A percentile compares a stretch with the other conserved stretches of the same genome.
Evolutionary conservation across 2,888 invertebrate species (phyloP).

Genomic region (Tenodera sinensis): DNA sequence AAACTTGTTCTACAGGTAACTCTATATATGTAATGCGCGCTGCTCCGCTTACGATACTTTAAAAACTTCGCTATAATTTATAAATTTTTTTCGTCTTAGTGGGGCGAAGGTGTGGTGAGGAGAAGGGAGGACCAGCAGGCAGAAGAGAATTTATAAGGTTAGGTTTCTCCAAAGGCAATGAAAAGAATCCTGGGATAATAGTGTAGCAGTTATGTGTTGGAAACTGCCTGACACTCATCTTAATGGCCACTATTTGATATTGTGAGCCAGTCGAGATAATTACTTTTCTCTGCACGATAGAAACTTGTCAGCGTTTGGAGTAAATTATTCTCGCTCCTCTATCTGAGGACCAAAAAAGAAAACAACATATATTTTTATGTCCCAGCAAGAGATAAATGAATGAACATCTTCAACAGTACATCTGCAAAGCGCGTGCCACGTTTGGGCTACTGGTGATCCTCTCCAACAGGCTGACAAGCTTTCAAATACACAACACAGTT

Average conservation of each 20-base stretch:
- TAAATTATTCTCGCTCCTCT: not conserved
- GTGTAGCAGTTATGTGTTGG: not conserved
- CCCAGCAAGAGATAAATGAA: not conserved
- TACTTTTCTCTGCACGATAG: not conserved
- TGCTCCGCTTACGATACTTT: not conserved
- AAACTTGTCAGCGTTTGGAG: not conserved
- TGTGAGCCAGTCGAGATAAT: not conserved
- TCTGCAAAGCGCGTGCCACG: not conserved
- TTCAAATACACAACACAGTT: too few species aligned
- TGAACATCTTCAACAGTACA: not conserved
- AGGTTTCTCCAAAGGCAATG: not conserved
- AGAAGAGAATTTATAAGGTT: not conserved
- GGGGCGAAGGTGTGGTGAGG: not conserved
- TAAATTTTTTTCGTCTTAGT: not conserved
- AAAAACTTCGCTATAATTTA: not conserved
- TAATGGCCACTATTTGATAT: not conserved
- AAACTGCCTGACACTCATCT: not conserved
- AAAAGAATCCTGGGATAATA: not conserved
- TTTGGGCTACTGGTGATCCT: not conserved
- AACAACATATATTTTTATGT: not conserved
- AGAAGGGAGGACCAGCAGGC: not conserved
- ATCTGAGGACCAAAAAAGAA: not conserved
- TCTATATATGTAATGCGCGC: not conserved
- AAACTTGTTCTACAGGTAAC: conserved; percentile 11
- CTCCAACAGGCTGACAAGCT: too few species aligned